Base-by-base conservation (phyloP, 2,797 vertebrate species). In the Pyrrhura leucotis region DNA sequence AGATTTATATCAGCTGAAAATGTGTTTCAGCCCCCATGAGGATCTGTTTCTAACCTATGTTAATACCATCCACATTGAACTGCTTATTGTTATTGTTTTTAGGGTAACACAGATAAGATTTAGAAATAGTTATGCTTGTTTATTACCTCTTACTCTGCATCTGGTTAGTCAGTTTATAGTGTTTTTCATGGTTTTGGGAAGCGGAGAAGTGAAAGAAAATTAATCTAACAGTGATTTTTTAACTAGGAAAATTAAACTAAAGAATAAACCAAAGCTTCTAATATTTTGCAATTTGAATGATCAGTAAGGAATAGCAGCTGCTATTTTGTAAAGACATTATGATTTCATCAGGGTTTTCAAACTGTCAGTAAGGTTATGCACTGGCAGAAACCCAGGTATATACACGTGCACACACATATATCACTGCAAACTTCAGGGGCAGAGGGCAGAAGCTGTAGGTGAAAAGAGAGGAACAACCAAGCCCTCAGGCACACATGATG, bases 321-420 rank as follows among this genome's bases (percentile, higher is more conserved):
- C 48, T 81, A 18, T n/a, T 84, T 47, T 62, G 14, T 62, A 62
- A 71, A 13, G 5, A 29, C 7, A 79, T 68, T 4, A 85, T 42
- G 51, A 63, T 79, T 92, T 73, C 35, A 23, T 56, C 50, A 90
- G 39, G 39, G 18, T 7, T 84, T 25, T 37, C 16, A 59, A 66
- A 66, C 18, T 35, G 16, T 15, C 40, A 65, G 8, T 29, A 48
- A 71, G 9, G 23, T 62, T 59, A 61, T 33, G 14, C 21, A 26
- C 54, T 28, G 28, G 22, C 14, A 91, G 75, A 84, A 75, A 29
- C 21, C 5, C 17, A 33, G 23, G 25, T 28, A 14, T 48, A 28
- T 31, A 18, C 10, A 51, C 6, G 4, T 3, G 4, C 7, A 25
- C 6, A 35, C 3, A 8, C 1, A 15, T 10, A 31, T 6, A 31